These are phyloP conservation scores for Aptenodytes forsteri DNA, from an alignment of 2,113 vertebrate genomes.

Conservation along the genomic window DNA sequence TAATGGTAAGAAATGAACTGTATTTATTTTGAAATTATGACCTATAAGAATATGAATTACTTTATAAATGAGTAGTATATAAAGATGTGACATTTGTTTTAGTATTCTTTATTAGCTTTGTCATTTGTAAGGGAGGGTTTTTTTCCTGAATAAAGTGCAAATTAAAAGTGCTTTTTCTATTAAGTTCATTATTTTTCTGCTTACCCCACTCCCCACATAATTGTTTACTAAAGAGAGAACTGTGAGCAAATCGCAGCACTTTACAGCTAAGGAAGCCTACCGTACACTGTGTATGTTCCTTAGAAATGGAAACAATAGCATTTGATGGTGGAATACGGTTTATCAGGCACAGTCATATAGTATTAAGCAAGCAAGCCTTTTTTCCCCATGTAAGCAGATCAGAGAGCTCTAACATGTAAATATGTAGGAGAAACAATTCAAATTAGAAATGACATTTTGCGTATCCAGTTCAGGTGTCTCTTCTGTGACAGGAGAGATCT, in stretches of 20 bases:
- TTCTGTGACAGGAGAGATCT: neutral
- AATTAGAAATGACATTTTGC: neutral
- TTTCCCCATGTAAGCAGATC: neutral
- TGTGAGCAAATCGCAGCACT: neutral
- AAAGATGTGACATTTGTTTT: neutral
- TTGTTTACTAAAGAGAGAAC: neutral
- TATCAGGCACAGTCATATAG: neutral
- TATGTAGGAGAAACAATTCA: neutral
- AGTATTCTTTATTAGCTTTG: neutral
- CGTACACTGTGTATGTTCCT: neutral
- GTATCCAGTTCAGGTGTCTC: neutral
- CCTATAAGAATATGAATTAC: neutral
- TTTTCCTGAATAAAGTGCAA: neutral
- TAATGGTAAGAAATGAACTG: neutral
- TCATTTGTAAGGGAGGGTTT: neutral
- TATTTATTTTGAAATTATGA: neutral
- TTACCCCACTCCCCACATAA: neutral
- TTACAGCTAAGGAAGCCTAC: neutral
- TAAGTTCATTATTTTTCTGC: neutral
- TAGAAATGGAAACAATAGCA: neutral
- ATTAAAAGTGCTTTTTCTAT: neutral
- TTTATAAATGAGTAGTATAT: neutral
- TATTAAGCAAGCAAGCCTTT: neutral
- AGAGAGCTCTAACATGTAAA: neutral
- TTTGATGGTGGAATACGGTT: neutral